These are phyloP conservation scores for Strongylocentrotus purpuratus DNA, from an alignment of 35 echinoderm and acorn worm species.

Conservation along the genomic window DNA sequence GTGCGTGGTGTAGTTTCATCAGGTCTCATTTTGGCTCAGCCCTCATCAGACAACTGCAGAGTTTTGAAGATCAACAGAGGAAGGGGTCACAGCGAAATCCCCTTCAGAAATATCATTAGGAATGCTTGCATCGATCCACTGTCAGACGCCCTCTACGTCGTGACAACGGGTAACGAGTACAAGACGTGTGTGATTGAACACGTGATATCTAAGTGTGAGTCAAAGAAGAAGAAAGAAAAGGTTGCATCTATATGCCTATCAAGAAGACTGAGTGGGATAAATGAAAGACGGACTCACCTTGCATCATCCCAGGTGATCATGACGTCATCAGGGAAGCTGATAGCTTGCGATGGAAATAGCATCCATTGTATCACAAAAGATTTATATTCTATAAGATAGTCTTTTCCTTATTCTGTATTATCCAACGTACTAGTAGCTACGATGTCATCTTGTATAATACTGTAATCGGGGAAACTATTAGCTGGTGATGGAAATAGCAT, in stretches of 20 bases:
- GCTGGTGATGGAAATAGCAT: no score
- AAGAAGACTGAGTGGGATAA: not conserved
- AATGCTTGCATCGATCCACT: not conserved
- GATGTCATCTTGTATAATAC: no score
- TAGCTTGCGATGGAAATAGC: not conserved
- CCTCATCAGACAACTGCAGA: not conserved
- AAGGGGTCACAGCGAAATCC: not conserved
- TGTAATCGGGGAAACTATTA: no score
- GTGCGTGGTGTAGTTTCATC: not conserved
- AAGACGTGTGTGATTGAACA: not conserved
- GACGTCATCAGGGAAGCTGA: conserved; percentile 4
- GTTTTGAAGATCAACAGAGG: not conserved
- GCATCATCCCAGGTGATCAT: not conserved
- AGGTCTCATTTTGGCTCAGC: not conserved
- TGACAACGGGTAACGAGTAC: not conserved
- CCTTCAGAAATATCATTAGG: not conserved
- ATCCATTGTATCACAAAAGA: not conserved
- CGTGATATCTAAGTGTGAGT: not conserved
- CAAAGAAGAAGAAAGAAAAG: not conserved
- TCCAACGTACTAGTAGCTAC: no score
- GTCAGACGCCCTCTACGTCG: conserved; percentile 18
- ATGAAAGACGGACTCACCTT: not conserved
- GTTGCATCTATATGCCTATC: not conserved
- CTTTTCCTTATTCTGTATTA: not conserved
- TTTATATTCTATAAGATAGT: not conserved